A percentile compares a stretch with the other conserved stretches of the same genome.
phyloP scores from a whole-genome alignment of 2,113 vertebrate genomes.

The Saiga tatarica region DNA sequence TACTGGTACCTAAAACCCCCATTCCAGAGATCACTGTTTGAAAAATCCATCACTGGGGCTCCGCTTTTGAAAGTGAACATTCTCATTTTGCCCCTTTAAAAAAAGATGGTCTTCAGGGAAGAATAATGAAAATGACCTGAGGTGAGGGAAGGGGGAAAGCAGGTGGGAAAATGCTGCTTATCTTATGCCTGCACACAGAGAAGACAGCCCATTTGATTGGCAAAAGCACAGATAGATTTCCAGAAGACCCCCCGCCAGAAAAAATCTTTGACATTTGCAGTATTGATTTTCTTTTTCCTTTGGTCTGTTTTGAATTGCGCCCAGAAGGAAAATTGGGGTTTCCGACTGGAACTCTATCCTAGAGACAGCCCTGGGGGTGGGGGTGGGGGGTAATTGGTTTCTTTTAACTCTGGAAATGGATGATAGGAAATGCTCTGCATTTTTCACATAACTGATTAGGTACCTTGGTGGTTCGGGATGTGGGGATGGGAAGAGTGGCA shows the following conservation, averaged over 20 bases:
- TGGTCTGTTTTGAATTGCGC: slow-evolving; percentile 36
- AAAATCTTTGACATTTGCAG: slow-evolving; percentile 33
- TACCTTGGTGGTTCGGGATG: neutral
- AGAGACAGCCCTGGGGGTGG: slow-evolving; percentile 9
- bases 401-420: slow-evolving; percentile 25
- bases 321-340: slow-evolving; percentile 1
- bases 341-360: slow-evolving; percentile 18
- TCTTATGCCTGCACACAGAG: neutral
- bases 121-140: neutral
- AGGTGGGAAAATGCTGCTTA: neutral
- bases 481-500: neutral
- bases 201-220: neutral
- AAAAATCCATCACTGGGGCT: neutral
- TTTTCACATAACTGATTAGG: slow-evolving; percentile 31
- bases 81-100: neutral
- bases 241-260: neutral
- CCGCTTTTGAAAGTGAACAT: neutral
- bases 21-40: neutral
- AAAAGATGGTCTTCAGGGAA: neutral
- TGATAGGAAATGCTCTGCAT: neutral
- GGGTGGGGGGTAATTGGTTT: slow-evolving; percentile 19
- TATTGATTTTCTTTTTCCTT: neutral
- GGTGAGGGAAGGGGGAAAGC: neutral
- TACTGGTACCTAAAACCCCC: neutral
- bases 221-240: neutral